Conservation (phyloP, 2,113 vertebrate species). For the Lycocorax pyrrhopterus region DNA sequence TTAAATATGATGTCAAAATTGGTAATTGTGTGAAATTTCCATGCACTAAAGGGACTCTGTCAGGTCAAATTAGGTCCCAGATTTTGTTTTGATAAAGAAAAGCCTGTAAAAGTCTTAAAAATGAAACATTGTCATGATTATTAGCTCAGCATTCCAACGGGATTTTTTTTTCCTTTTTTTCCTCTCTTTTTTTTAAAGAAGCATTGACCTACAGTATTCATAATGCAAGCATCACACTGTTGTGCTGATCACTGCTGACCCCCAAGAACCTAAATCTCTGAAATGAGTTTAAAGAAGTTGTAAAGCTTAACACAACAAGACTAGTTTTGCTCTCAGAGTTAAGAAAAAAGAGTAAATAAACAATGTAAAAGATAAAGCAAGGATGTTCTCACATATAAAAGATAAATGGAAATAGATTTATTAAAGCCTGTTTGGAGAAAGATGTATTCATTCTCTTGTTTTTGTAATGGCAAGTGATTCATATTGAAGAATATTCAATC, state of each 20-base stretch:
- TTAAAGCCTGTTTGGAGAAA: background rate
- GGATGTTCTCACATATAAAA: background rate
- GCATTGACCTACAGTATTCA: background rate
- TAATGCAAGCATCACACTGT: background rate
- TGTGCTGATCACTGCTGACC: background rate
- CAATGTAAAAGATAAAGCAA: background rate
- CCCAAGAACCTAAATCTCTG: background rate
- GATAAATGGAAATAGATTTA: background rate
- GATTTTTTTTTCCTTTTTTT: background rate
- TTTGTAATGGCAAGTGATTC: background rate
- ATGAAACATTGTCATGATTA: slow-evolving; percentile 4
- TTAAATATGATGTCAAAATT: slow-evolving; percentile 50
- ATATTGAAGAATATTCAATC: background rate
- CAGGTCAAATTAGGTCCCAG: slow-evolving; percentile 14
- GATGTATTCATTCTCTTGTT: background rate
- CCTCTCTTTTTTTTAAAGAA: background rate
- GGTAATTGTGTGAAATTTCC: slow-evolving; percentile 2
- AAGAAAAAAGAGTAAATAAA: background rate
- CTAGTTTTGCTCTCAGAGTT: background rate
- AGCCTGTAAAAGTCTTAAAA: background rate
- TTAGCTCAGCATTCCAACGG: slow-evolving; percentile 4
- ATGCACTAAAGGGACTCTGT: slow-evolving; percentile 1
- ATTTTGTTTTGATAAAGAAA: slow-evolving; percentile 19
- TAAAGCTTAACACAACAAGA: background rate
- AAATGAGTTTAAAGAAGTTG: background rate